These are phyloP conservation scores for Phrynosoma platyrhinos DNA, from an alignment of 2,113 vertebrate genomes.

Conservation along the genomic window DNA sequence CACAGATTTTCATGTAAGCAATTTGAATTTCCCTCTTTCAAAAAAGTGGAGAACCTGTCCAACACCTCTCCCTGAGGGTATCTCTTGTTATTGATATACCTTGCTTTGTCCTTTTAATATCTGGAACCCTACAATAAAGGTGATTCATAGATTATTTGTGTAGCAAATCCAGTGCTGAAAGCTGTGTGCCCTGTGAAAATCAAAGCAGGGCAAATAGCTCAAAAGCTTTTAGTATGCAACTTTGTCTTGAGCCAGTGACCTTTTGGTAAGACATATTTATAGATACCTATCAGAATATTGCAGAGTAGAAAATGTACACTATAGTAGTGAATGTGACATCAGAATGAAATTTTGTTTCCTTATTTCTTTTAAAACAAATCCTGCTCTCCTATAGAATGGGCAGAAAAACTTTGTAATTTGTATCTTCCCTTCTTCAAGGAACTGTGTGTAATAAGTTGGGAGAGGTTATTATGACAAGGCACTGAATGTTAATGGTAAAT, in stretches of 20 bases:
- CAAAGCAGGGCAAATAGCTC: not conserved
- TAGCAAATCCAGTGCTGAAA: not conserved
- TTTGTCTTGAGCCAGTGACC: not conserved
- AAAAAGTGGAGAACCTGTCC: not conserved
- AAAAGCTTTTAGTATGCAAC: not conserved
- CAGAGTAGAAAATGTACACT: not conserved
- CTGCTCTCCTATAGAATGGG: not conserved
- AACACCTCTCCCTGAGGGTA: not conserved
- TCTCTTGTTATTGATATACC: not conserved
- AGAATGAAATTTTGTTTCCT: not conserved
- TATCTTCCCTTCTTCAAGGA: not conserved
- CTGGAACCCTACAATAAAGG: not conserved
- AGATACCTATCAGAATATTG: not conserved
- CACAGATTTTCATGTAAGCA: not conserved
- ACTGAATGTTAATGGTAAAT: too few relatives aligned
- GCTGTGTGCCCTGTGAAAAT: not conserved
- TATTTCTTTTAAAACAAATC: not conserved
- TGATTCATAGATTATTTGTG: constrained; percentile 1
- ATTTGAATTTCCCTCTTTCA: not conserved
- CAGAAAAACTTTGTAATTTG: not conserved
- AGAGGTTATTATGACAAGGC: too few relatives aligned
- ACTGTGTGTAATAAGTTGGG: not conserved
- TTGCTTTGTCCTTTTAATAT: not conserved
- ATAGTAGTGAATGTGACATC: not conserved
- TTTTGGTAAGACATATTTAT: not conserved